Conservation (phyloP, 1,140 invertebrate genomes). For the Monomorium pharaonis region DNA sequence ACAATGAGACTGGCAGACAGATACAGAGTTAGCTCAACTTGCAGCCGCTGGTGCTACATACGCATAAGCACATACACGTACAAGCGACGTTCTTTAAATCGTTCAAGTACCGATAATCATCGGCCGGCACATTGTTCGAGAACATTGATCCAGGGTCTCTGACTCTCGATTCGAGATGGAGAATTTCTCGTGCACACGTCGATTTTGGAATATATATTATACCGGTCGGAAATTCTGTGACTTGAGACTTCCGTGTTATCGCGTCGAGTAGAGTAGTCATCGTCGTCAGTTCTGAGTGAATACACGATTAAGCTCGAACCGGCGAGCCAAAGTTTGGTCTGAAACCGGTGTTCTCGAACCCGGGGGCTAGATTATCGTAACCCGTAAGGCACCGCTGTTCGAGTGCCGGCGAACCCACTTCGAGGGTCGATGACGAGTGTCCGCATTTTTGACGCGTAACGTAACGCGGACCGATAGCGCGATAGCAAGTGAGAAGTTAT, state of each 20-base stretch:
- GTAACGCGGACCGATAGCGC: background rate
- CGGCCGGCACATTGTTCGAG: slow-evolving; percentile 1
- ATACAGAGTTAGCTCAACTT: background rate
- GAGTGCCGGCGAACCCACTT: slow-evolving; percentile 33
- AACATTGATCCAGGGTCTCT: background rate
- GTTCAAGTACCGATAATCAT: background rate
- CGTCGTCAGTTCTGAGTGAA: background rate
- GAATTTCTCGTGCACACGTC: background rate
- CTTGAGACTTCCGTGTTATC: background rate
- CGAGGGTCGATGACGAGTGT: slow-evolving; percentile 11
- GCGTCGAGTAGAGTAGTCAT: background rate
- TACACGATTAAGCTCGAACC: slow-evolving; percentile 7
- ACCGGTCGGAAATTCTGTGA: background rate
- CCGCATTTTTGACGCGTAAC: slow-evolving; percentile 27
- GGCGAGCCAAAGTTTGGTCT: background rate
- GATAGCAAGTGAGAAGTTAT: background rate
- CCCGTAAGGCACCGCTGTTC: slow-evolving; percentile 3
- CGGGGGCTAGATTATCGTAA: slow-evolving; percentile 9
- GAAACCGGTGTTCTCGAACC: background rate
- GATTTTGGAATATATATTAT: background rate
- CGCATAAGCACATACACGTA: background rate
- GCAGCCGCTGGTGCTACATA: background rate
- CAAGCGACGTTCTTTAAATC: background rate
- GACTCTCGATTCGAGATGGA: background rate
- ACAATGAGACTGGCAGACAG: background rate